Conservation (phyloP, 2,888 invertebrate species). For the Heliconius hortense region DNA sequence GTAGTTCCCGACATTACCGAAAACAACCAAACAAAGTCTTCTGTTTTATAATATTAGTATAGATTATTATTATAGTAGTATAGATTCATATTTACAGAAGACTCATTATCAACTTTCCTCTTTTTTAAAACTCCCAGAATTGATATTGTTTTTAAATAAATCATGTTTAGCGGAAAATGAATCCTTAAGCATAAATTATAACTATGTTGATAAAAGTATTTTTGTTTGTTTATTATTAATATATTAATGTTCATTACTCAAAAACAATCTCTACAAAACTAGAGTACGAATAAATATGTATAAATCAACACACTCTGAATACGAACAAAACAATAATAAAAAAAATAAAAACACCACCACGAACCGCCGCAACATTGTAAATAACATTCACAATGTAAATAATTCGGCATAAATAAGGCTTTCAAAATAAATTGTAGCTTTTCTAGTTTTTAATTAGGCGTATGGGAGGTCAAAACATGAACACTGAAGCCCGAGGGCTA, state of each 20-base stretch:
- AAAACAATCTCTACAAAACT: background rate
- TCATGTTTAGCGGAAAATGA: no score
- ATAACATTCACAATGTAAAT: conserved; percentile 20
- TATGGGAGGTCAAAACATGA: conserved; percentile 29
- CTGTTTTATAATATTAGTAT: no score
- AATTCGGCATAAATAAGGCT: background rate
- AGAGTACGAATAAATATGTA: background rate
- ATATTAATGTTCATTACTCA: background rate
- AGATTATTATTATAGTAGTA: no score
- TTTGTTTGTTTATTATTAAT: background rate
- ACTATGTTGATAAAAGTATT: background rate
- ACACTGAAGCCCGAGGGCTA: conserved; percentile 30
- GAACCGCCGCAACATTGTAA: background rate
- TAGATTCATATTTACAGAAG: no score
- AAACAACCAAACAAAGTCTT: no score
- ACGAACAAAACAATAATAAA: background rate
- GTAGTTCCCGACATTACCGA: no score
- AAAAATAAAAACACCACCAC: background rate
- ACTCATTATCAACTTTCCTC: no score
- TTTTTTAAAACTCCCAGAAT: no score
- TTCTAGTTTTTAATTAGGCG: conserved; percentile 28
- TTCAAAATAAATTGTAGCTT: conserved; percentile 10
- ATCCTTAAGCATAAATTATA: no score
- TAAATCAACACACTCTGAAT: background rate
- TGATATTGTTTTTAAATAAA: no score